Percentiles rank a stretch among this genome's conserved stretches.
These are phyloP conservation scores for Caenorhabditis afra DNA, from an alignment of 2,888 invertebrate genomes.

Conservation along the genomic window DNA sequence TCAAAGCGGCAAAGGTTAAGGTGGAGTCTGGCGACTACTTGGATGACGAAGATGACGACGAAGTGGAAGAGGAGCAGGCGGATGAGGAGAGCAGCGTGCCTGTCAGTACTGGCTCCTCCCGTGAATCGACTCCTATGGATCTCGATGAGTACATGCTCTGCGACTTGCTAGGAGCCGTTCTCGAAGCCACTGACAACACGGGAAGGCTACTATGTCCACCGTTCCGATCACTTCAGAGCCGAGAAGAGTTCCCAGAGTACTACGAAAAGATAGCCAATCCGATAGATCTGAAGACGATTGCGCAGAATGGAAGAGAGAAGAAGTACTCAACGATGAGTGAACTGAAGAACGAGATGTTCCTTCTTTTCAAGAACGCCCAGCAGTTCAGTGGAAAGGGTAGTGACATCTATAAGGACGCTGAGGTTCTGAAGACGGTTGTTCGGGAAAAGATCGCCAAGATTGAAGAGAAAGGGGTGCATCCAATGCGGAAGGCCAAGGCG, in stretches of 20 bases:
- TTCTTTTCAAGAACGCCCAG: slow-evolving; percentile 96
- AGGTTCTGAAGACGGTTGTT: slow-evolving; percentile 86
- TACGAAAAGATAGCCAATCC: slow-evolving; percentile 94
- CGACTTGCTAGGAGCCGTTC: slow-evolving; percentile 91
- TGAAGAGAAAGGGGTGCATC: slow-evolving; percentile 65
- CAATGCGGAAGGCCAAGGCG: slow-evolving; percentile 63
- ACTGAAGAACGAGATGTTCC: slow-evolving; percentile 90
- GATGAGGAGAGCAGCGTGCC: slow-evolving; percentile 22
- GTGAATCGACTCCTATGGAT: slow-evolving; percentile 82
- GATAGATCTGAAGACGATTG: slow-evolving; percentile 94
- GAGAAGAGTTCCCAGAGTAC: slow-evolving; percentile 94
- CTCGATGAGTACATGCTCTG: slow-evolving; percentile 85
- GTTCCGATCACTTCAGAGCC: slow-evolving; percentile 93
- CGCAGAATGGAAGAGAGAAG: slow-evolving; percentile 86
- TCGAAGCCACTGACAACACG: slow-evolving; percentile 89
- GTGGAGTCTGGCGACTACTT: slow-evolving; percentile 57
- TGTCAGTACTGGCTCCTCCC: slow-evolving; percentile 82
- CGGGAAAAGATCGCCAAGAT: slow-evolving; percentile 60
- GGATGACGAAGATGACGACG: slow-evolving; percentile 37
- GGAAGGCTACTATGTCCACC: slow-evolving; percentile 90
- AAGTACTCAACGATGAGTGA: slow-evolving; percentile 88
- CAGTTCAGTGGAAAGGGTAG: slow-evolving; percentile 95
- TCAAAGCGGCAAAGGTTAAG: slow-evolving; percentile 47
- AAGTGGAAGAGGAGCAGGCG: slow-evolving; percentile 24
- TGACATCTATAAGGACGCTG: slow-evolving; percentile 93